Conservation (phyloP, 2,888 invertebrate genomes). For the Mimachlamys varia region DNA sequence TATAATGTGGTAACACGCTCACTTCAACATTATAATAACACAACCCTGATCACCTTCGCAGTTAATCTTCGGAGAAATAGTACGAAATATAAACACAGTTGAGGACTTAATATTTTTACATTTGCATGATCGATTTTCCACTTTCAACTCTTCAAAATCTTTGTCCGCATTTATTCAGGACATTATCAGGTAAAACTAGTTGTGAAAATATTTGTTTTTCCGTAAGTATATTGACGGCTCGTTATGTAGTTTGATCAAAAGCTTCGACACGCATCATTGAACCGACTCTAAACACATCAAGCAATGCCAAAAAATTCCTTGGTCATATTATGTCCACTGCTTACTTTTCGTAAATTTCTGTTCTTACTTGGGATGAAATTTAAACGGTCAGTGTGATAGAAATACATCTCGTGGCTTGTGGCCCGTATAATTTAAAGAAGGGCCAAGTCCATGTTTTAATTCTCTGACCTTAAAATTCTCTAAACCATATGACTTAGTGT, state of each 20-base stretch:
- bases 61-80: not conserved
- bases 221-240: constrained; percentile 20
- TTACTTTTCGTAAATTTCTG: not conserved
- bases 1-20: not conserved
- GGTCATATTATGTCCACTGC: not conserved
- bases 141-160: constrained; percentile 3
- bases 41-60: not conserved
- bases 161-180: not conserved
- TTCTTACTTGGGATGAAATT: not conserved
- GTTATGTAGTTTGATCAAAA: not conserved
- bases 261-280: not conserved
- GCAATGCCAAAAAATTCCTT: not conserved
- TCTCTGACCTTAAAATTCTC: not conserved
- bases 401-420: not conserved
- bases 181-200: not conserved
- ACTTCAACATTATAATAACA: not conserved
- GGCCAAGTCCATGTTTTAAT: not conserved
- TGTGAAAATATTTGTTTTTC: constrained; percentile 27
- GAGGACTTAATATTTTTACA: not conserved
- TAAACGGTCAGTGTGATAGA: not conserved
- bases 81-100: not conserved
- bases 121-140: not conserved
- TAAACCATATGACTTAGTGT: not conserved
- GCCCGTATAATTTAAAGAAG: not conserved
- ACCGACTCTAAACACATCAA: not conserved